phyloP scores from a whole-genome alignment of 1,140 invertebrate genomes.

The honey bee (Apis mellifera) region DNA sequence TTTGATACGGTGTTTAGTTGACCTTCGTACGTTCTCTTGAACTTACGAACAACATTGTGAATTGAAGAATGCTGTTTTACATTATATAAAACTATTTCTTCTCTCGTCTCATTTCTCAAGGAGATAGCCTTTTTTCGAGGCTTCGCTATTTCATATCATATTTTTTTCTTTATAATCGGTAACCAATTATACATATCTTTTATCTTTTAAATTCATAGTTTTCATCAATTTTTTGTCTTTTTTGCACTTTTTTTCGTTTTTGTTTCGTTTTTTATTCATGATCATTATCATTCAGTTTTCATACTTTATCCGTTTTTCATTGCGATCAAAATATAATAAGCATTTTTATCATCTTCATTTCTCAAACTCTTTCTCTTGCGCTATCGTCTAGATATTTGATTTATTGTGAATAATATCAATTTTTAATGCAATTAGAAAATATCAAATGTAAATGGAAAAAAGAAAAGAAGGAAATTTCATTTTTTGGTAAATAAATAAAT shows the following conservation, averaged over 20 bases:
- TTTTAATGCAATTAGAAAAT: background rate
- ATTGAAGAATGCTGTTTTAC: constrained; percentile 64
- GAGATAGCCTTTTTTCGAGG: background rate
- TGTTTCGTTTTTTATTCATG: background rate
- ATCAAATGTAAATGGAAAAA: background rate
- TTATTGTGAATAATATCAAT: background rate
- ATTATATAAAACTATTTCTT: constrained; percentile 37
- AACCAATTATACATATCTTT: constrained; percentile 42
- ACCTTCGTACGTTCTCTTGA: constrained; percentile 35
- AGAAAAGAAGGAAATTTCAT: background rate
- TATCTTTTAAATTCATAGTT: constrained; percentile 27
- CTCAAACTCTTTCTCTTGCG: constrained; percentile 5
- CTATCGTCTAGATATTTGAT: constrained; percentile 8
- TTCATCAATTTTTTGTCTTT: background rate
- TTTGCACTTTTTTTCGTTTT: background rate
- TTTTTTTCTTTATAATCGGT: background rate
- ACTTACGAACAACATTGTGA: constrained; percentile 52
- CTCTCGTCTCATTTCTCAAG: constrained; percentile 21
- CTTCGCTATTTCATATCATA: constrained; percentile 2
- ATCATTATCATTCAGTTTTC: background rate
- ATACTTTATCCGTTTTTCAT: background rate
- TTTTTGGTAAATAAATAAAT: background rate
- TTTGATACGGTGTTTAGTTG: constrained; percentile 45
- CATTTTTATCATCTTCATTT: background rate
- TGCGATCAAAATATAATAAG: background rate